Conservation (phyloP, 2,113 vertebrate species). For the Cercocebus atys region DNA sequence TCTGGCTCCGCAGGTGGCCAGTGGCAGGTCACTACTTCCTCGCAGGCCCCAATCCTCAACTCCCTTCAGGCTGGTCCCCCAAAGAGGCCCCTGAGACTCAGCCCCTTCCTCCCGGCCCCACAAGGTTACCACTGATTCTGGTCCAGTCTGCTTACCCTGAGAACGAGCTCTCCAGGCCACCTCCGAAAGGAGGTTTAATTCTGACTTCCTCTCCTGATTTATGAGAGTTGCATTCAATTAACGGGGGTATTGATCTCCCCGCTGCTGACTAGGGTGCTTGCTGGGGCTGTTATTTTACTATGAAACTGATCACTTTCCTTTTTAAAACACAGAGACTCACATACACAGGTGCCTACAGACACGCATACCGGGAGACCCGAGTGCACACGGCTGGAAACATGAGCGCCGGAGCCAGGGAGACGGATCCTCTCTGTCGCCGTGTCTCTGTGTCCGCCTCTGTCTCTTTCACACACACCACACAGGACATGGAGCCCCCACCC, state of each 20-base stretch:
- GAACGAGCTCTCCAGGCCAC: slow-evolving; percentile 25
- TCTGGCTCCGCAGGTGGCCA: background rate
- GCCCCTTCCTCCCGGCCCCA: background rate
- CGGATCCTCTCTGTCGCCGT: fast-evolving
- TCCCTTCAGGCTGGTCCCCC: background rate
- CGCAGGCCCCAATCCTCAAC: fast-evolving
- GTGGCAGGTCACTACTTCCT: background rate
- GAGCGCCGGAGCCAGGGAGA: fast-evolving
- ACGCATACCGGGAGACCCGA: fast-evolving
- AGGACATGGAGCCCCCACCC: fast-evolving
- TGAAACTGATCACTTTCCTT: slow-evolving; percentile 49
- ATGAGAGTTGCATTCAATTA: slow-evolving; percentile 80
- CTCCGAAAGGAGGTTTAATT: slow-evolving; percentile 60
- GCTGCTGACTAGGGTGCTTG: slow-evolving; percentile 72
- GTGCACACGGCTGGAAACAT: background rate
- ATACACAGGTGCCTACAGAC: background rate
- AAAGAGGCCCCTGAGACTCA: fast-evolving
- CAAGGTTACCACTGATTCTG: too few species aligned
- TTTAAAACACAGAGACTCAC: background rate
- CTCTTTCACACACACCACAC: background rate
- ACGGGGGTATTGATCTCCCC: slow-evolving; percentile 62
- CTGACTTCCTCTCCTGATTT: slow-evolving; percentile 65
- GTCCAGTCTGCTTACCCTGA: background rate
- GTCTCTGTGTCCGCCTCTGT: background rate
- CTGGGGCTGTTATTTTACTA: slow-evolving; percentile 51